These are phyloP conservation scores for Mythimna pallens DNA, from an alignment of 2,888 invertebrate genomes.

Conservation along the genomic window DNA sequence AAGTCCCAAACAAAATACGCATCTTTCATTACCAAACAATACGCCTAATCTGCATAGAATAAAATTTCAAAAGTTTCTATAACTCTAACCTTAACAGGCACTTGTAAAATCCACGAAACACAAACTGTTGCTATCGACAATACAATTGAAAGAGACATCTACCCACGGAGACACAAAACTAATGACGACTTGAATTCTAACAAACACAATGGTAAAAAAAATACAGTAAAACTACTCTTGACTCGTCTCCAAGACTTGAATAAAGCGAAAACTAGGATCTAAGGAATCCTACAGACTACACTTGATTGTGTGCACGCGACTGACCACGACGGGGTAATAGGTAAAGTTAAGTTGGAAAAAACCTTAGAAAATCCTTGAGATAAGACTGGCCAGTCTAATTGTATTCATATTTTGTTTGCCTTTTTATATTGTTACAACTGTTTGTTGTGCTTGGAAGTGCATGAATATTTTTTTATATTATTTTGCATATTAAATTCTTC, in stretches of 20 bases:
- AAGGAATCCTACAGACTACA: conserved; percentile 68
- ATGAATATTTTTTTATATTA: conserved; percentile 13
- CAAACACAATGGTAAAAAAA: conserved; percentile 64
- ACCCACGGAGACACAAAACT: conserved; percentile 63
- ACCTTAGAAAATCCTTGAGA: conserved; percentile 39
- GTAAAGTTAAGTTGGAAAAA: conserved; percentile 52
- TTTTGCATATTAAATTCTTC: conserved; percentile 23
- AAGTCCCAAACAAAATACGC: background rate
- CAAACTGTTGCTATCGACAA: conserved; percentile 59
- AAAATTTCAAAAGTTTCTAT: conserved; percentile 26
- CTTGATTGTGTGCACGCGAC: conserved; percentile 74
- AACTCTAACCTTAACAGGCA: conserved; percentile 48
- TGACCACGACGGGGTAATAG: conserved; percentile 69
- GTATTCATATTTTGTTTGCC: conserved; percentile 51
- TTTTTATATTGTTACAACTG: conserved; percentile 34
- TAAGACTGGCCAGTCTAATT: conserved; percentile 41
- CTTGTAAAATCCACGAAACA: conserved; percentile 60
- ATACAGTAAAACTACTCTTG: conserved; percentile 62
- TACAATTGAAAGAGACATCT: conserved; percentile 65
- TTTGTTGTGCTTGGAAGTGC: conserved; percentile 23
- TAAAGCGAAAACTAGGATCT: conserved; percentile 70
- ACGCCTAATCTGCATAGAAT: background rate
- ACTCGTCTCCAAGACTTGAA: conserved; percentile 68
- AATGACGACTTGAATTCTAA: conserved; percentile 68
- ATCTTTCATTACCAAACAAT: conserved; percentile 6